Conservation (phyloP, 2,797 vertebrate species). For the Heterohyrax brucei region DNA sequence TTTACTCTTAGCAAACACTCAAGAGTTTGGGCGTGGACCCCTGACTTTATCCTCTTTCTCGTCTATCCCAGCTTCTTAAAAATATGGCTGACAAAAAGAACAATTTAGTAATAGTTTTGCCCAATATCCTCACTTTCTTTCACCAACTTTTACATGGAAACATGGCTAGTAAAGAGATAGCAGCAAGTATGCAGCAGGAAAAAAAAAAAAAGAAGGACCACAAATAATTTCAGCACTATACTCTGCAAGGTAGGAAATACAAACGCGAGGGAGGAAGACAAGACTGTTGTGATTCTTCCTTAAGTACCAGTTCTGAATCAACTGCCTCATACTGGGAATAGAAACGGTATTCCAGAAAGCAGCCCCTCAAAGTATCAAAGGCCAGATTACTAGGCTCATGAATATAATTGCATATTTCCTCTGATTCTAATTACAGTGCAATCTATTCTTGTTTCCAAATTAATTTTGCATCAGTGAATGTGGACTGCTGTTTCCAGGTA, state of each 20-base stretch:
- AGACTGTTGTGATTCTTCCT: not conserved
- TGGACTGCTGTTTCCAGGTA: constrained; percentile 50
- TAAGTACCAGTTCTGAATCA: not conserved
- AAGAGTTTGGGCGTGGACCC: not conserved
- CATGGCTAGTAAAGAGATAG: not conserved
- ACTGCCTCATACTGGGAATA: not conserved
- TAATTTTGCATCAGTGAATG: constrained; percentile 63
- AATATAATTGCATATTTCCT: constrained; percentile 71
- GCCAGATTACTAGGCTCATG: constrained; percentile 58
- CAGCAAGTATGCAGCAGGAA: not conserved
- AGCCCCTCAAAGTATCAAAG: constrained; percentile 52
- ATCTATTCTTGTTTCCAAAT: constrained; percentile 63
- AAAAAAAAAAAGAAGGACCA: constrained; percentile 20
- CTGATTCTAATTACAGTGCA: constrained; percentile 75
- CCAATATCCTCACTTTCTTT: not conserved
- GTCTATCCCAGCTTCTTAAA: not conserved
- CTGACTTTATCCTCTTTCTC: not conserved
- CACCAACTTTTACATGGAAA: not conserved
- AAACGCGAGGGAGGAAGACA: not conserved
- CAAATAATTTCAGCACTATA: not conserved
- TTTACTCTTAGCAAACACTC: not conserved
- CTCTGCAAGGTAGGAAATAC: not conserved
- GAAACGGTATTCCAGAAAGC: constrained; percentile 60
- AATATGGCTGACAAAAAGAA: not conserved
- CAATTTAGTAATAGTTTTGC: not conserved